phyloP scores from a whole-genome alignment of 2,113 vertebrate species.

The Columba livia region DNA sequence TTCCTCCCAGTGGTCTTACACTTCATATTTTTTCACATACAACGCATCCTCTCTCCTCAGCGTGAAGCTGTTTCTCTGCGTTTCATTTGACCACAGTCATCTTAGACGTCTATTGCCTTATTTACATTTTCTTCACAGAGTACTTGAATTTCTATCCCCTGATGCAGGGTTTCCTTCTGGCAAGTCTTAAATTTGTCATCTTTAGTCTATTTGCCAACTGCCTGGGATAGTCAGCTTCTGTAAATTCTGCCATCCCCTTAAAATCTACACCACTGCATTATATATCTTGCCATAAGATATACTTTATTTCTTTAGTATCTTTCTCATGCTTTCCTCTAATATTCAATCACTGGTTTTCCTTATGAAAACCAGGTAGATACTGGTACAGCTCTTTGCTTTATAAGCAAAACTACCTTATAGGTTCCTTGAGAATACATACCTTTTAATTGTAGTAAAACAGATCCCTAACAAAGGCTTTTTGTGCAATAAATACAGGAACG shows the following conservation, averaged over 20 bases:
- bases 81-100: neutral
- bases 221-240: neutral
- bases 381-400: neutral
- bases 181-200: slow-evolving; percentile 40
- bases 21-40: neutral
- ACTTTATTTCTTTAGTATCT: neutral
- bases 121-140: slow-evolving; percentile 23
- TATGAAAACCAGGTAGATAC: neutral
- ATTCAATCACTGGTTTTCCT: slow-evolving; percentile 14
- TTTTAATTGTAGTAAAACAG: slow-evolving; percentile 15
- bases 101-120: neutral
- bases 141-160: slow-evolving; percentile 1
- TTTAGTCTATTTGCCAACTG: slow-evolving; percentile 28
- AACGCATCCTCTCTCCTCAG: neutral
- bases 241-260: slow-evolving; percentile 20
- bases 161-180: slow-evolving; percentile 40
- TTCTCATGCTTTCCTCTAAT: neutral
- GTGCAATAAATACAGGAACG: neutral
- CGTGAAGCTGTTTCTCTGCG: neutral
- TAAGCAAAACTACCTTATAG: neutral
- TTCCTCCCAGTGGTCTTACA: neutral
- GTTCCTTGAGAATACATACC: neutral
- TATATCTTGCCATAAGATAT: neutral
- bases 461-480: neutral
- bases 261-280: slow-evolving; percentile 29